These are phyloP conservation scores for Lottia scabra DNA, from an alignment of 2,888 invertebrate species.

Conservation along the genomic window DNA sequence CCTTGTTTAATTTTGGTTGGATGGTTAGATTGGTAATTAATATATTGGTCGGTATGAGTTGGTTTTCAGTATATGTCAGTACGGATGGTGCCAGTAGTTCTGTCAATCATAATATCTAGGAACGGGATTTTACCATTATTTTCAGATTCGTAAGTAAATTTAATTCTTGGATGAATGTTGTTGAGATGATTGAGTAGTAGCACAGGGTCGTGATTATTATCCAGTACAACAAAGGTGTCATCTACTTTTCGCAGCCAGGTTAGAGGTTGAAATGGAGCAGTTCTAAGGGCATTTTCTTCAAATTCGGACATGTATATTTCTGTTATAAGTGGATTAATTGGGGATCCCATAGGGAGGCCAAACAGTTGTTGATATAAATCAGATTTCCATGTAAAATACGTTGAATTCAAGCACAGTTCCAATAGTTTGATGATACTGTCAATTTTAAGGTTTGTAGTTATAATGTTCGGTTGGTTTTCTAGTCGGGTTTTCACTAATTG, in stretches of 20 bases:
- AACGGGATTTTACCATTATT: too few species aligned
- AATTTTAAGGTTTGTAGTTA: too few species aligned
- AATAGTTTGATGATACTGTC: too few species aligned
- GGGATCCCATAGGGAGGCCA: conserved; percentile 3
- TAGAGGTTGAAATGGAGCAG: background rate
- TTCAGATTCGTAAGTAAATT: too few species aligned
- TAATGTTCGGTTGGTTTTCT: too few species aligned
- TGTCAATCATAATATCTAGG: background rate
- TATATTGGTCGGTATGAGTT: background rate
- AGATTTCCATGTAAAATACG: too few species aligned
- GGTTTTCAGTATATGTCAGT: background rate
- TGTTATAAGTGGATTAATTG: background rate
- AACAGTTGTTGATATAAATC: too few species aligned
- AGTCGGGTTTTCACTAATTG: too few species aligned
- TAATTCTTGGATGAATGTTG: background rate
- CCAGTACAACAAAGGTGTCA: background rate
- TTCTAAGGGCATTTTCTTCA: background rate
- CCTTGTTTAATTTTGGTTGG: background rate
- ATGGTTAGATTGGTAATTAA: background rate
- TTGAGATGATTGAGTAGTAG: background rate
- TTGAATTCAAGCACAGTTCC: too few species aligned
- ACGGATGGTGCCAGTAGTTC: background rate
- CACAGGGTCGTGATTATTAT: background rate
- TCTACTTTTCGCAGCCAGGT: background rate
- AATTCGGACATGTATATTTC: background rate